Percentiles rank a stretch among this genome's conserved stretches.
Conservation (phyloP, 2,797 vertebrate genomes). For the Schizothorax lantsangensis region DNA sequence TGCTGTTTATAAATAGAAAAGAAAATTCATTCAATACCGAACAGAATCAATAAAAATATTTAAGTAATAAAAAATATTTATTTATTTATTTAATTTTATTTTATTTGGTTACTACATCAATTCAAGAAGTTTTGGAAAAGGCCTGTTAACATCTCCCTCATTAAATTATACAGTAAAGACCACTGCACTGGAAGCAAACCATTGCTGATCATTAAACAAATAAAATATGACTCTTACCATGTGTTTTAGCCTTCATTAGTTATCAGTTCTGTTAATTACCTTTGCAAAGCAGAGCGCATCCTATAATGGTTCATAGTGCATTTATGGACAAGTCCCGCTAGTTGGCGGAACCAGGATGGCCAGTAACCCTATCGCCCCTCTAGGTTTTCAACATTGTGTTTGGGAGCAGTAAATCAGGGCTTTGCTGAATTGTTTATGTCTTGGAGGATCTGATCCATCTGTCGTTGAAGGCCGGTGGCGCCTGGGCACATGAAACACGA, state of each 20-base stretch:
- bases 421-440: conserved; percentile 59
- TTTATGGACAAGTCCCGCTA: conserved; percentile 24
- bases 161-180: neutral
- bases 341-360: conserved; percentile 10
- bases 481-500: conserved; percentile 55
- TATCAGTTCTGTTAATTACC: neutral
- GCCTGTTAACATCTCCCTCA: neutral
- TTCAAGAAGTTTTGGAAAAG: neutral
- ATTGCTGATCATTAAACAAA: neutral
- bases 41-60: neutral
- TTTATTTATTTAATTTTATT: neutral
- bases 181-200: neutral
- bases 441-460: conserved; percentile 55
- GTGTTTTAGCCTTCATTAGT: neutral
- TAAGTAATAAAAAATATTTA: neutral
- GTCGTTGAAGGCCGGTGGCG: conserved; percentile 61
- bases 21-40: neutral
- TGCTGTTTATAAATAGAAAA: neutral
- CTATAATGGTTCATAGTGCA: conserved; percentile 16
- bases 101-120: neutral
- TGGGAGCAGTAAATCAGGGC: conserved; percentile 56
- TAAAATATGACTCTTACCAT: neutral
- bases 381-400: conserved; percentile 56
- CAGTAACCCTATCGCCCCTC: conserved; percentile 56
- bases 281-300: conserved; percentile 22